Evolutionary conservation across 2,888 invertebrate genomes (phyloP), one percentile per base, ranked within the genome.

Genomic region (Vesta saturnalis): DNA sequence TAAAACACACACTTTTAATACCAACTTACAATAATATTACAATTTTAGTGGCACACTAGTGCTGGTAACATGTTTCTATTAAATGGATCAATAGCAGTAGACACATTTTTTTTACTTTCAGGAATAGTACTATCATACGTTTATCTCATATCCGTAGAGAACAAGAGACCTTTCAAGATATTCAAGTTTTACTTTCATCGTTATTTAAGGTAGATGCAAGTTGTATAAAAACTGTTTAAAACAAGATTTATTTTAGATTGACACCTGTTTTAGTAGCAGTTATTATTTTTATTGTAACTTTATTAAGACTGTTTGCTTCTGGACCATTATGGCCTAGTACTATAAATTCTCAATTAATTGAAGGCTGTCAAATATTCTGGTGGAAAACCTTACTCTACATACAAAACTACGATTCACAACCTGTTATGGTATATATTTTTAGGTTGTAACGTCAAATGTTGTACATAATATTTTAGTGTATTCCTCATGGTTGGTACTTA

Each of bases 211-310:
- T 39, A n/a, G 39, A n/a, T 39, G n/a, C n/a, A n/a, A n/a, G n/a
- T 39, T 39, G 12, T 39, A 2, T 1, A 39, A 39, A 39, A 8
- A 39, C 3, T 1, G 39, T 12, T n/a, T n/a, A 39, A 39, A 6
- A n/a, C 12, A 39, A n/a, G n/a, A n/a, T n/a, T n/a, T 4, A 1
- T 39, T 39, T 39, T 39, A 85, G 87, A 76, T 77, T 88, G 64
- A 87, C 87, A 0, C 88, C 88, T 3, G 81, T 86, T 0, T 83
- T 86, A 64, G 82, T 83, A 10, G 80, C 85, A 0, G 78, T 86
- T 23, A 77, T 87, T 43, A 77, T 85, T 0, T 77, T 86, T 15
- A 81, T 82, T 43, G 81, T 85, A 4, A 85, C 86, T 15, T 74
- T 87, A 22, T 72, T 85, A 16, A 81, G 82, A 8, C 84, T 85